Percentiles rank a stretch among this genome's conserved stretches.
phyloP scores from a whole-genome alignment of 1,140 invertebrate species.

The Berghia stephanieae region DNA sequence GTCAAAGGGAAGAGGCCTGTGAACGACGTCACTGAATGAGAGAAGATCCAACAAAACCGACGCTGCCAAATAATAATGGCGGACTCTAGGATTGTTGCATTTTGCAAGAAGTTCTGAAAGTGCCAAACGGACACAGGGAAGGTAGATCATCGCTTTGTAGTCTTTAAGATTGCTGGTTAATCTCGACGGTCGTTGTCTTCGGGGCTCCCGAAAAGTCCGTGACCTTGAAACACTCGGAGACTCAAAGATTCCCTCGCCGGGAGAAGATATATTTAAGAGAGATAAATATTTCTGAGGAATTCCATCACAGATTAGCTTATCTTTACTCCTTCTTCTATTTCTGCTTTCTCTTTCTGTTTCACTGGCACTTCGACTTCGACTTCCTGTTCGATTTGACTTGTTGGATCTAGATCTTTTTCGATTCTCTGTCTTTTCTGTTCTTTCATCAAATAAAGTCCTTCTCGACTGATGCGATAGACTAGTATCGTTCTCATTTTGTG shows the following conservation, averaged over 20 bases:
- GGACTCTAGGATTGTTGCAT: slow-evolving; percentile 19
- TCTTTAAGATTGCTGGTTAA: slow-evolving; percentile 32
- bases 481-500: too few relatives aligned
- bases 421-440: background rate
- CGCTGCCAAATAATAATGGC: slow-evolving; percentile 30
- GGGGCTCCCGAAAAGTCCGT: slow-evolving; percentile 14
- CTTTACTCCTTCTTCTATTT: slow-evolving; percentile 10
- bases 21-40: slow-evolving; percentile 20
- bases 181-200: slow-evolving; percentile 28
- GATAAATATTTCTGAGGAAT: slow-evolving; percentile 32
- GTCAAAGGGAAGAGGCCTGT: slow-evolving; percentile 13
- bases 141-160: slow-evolving; percentile 37
- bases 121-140: slow-evolving; percentile 35
- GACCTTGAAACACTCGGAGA: background rate
- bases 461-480: slow-evolving; percentile 24
- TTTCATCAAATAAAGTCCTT: slow-evolving; percentile 5
- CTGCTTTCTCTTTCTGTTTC: background rate
- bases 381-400: background rate
- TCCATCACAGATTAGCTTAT: slow-evolving; percentile 20
- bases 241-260: slow-evolving; percentile 22
- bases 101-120: slow-evolving; percentile 32
- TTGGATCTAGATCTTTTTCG: background rate
- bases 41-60: slow-evolving; percentile 29
- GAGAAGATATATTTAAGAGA: slow-evolving; percentile 21
- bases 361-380: slow-evolving; percentile 25